Conservation (phyloP, 92 coral and sea anemone genomes). For the Palythoa grandiflora region DNA sequence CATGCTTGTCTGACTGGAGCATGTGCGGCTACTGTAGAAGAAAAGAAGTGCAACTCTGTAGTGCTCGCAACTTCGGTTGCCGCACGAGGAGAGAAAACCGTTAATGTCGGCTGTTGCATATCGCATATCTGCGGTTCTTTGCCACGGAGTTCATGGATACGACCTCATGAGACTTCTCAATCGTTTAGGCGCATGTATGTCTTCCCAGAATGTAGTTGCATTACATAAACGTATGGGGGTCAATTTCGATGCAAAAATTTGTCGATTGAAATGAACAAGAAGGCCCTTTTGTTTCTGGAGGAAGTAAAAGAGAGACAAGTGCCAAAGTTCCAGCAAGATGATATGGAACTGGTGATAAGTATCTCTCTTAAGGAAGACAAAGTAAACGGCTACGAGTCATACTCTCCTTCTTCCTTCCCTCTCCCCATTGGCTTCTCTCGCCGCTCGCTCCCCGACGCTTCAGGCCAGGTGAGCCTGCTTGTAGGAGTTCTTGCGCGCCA, state of each 20-base stretch:
- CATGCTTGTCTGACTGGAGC: conserved; percentile 57
- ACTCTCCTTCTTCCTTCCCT: not conserved
- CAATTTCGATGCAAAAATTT: conserved; percentile 38
- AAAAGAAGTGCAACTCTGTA: conserved; percentile 3
- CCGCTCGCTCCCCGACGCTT: too few relatives aligned
- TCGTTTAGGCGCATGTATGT: conserved; percentile 61
- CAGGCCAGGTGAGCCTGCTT: too few relatives aligned
- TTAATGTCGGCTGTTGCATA: conserved; percentile 66
- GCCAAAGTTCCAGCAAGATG: conserved; percentile 26
- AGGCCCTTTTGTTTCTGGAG: conserved; percentile 19
- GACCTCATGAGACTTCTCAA: conserved; percentile 36
- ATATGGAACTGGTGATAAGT: conserved; percentile 36
- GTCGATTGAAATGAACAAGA: conserved; percentile 29
- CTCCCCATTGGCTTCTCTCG: too few relatives aligned
- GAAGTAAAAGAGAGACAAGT: conserved; percentile 50
- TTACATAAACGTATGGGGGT: conserved; percentile 58
- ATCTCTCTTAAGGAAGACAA: conserved; percentile 10
- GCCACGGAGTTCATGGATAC: conserved; percentile 51
- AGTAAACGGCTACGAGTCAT: conserved; percentile 19
- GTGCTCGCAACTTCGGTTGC: conserved; percentile 51
- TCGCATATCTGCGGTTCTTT: conserved; percentile 53
- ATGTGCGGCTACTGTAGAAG: conserved; percentile 26
- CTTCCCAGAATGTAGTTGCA: conserved; percentile 39
- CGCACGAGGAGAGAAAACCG: conserved; percentile 57
- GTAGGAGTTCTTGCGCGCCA: too few relatives aligned